Conservation (phyloP, 2,113 vertebrate species). For the Gallinago media region DNA sequence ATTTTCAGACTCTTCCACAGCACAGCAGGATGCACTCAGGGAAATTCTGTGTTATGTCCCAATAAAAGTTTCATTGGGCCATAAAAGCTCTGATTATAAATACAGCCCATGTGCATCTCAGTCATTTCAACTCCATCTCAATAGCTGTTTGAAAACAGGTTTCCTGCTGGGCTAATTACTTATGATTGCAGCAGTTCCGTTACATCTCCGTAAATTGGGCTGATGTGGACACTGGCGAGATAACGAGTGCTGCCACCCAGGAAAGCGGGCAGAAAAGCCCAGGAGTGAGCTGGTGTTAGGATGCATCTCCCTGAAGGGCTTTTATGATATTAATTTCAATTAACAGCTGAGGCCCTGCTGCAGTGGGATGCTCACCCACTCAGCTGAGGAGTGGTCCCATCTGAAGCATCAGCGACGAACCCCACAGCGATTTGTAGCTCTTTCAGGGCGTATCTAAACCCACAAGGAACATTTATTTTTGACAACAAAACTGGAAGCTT, state of each 20-base stretch:
- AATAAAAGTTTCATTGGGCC: neutral
- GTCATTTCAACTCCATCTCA: neutral
- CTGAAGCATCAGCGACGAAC: neutral
- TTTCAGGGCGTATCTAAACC: neutral
- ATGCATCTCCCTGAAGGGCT: neutral
- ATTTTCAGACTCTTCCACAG: neutral
- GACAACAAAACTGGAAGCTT: neutral
- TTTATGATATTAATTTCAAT: accelerated
- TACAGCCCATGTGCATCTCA: accelerated
- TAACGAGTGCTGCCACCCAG: neutral
- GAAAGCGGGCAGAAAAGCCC: neutral
- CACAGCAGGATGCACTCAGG: accelerated
- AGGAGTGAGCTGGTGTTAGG: accelerated
- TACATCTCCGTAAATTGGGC: accelerated
- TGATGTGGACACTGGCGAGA: accelerated
- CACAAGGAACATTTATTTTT: neutral
- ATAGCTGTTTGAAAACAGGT: neutral
- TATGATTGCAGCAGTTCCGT: neutral
- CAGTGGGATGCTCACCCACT: neutral
- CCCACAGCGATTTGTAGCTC: accelerated
- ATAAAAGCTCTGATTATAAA: neutral
- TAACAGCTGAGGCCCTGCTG: accelerated
- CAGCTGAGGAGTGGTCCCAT: neutral
- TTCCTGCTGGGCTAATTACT: neutral
- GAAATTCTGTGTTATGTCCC: accelerated